A percentile compares a stretch with the other conserved stretches of the same genome.
Evolutionary conservation across 2,888 invertebrate genomes (phyloP).

Genomic region (Cantharis rustica): DNA sequence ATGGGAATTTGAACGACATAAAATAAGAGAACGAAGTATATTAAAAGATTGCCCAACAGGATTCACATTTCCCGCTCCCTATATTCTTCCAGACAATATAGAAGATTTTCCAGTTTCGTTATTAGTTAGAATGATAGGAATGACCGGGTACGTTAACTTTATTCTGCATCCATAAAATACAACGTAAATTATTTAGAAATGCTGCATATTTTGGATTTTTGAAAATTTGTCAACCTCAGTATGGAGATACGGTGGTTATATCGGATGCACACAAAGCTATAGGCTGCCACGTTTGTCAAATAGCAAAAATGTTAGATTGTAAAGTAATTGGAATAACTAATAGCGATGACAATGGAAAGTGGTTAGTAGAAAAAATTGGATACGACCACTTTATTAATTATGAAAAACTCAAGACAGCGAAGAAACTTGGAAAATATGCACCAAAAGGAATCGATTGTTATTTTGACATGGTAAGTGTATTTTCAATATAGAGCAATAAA

Average conservation of each 20-base stretch:
- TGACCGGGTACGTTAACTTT: slow-evolving; percentile 65
- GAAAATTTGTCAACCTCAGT: slow-evolving; percentile 72
- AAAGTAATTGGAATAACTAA: slow-evolving; percentile 75
- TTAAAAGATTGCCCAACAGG: not conserved
- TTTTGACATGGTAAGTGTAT: slow-evolving; percentile 73
- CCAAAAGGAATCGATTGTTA: slow-evolving; percentile 76
- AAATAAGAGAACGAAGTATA: slow-evolving; percentile 50
- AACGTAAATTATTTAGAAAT: slow-evolving; percentile 56
- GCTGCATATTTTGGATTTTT: slow-evolving; percentile 78
- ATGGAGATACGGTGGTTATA: slow-evolving; percentile 75
- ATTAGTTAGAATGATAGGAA: slow-evolving; percentile 68
- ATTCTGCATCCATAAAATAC: not conserved
- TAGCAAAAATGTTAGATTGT: slow-evolving; percentile 74
- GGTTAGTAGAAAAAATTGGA: slow-evolving; percentile 65
- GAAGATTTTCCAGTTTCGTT: slow-evolving; percentile 64
- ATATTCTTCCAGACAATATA: slow-evolving; percentile 61
- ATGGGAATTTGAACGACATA: slow-evolving; percentile 64
- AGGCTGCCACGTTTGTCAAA: slow-evolving; percentile 78
- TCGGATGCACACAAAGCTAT: slow-evolving; percentile 80
- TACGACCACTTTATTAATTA: slow-evolving; percentile 77
- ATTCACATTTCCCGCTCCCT: not conserved
- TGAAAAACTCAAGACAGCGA: slow-evolving; percentile 63
- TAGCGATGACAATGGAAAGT: slow-evolving; percentile 70
- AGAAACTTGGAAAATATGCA: slow-evolving; percentile 63
- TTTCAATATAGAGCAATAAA: not conserved